phyloP scores from a whole-genome alignment of 2,113 vertebrate genomes.

The Bombycilla garrulus region DNA sequence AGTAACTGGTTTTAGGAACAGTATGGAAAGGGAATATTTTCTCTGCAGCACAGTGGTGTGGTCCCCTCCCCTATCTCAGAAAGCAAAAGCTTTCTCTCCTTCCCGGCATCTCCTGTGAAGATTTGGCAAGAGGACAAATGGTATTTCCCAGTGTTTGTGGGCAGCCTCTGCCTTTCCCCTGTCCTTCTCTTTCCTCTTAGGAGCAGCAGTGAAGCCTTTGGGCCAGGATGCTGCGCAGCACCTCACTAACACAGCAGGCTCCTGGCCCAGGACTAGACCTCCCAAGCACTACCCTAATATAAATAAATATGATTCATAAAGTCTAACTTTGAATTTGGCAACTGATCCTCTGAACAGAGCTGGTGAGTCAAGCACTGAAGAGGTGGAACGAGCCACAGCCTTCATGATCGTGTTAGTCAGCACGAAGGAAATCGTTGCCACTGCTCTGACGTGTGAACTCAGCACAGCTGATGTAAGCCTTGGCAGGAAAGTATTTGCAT shows the following conservation, averaged over 20 bases:
- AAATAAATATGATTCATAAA: conserved; percentile 19
- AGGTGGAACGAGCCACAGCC: background rate
- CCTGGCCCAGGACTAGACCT: background rate
- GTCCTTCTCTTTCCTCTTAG: background rate
- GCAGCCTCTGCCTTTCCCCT: background rate
- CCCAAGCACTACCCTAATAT: background rate
- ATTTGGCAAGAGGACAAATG: background rate
- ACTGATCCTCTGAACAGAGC: background rate
- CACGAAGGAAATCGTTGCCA: background rate
- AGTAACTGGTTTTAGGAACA: background rate
- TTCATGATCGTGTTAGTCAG: background rate
- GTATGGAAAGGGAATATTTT: background rate
- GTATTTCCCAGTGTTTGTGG: background rate
- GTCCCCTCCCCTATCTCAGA: background rate
- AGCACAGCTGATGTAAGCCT: background rate
- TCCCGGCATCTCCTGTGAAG: background rate
- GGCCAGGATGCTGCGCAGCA: background rate
- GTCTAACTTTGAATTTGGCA: background rate
- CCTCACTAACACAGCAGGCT: background rate
- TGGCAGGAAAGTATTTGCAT: background rate
- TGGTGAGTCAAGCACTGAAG: conserved; percentile 20
- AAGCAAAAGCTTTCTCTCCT: background rate
- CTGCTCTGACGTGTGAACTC: background rate
- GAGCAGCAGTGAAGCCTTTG: background rate
- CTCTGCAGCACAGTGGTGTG: background rate